A percentile compares a stretch with the other conserved stretches of the same genome.
These are phyloP conservation scores for Anoplius nigerrimus DNA, from an alignment of 2,888 invertebrate genomes.

Conservation along the genomic window DNA sequence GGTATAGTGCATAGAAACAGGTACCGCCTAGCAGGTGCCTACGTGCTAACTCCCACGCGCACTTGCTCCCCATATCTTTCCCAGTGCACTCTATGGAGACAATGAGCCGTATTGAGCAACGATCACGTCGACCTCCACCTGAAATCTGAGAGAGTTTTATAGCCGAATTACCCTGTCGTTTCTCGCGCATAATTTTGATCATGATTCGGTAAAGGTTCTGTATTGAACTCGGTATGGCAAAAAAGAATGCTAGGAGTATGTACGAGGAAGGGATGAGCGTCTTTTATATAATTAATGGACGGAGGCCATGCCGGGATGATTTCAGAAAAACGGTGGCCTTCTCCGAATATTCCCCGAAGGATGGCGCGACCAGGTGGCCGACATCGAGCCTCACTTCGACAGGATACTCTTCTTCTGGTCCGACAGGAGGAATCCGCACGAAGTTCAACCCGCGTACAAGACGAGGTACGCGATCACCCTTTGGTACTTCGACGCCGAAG, in stretches of 20 bases:
- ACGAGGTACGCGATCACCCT: conserved; percentile 94
- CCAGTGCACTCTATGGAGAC: too few species aligned
- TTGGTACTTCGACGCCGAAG: conserved; percentile 93
- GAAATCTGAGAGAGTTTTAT: conserved; percentile 17
- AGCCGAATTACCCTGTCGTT: too few species aligned
- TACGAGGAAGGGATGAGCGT: too few species aligned
- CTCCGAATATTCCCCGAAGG: conserved; percentile 95
- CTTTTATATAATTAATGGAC: not conserved
- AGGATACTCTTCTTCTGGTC: conserved; percentile 98
- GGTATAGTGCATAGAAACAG: too few species aligned
- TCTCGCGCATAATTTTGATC: too few species aligned
- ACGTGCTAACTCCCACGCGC: conserved; percentile 36
- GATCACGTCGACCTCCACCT: conserved; percentile 26
- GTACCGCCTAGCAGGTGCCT: conserved; percentile 17
- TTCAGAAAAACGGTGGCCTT: conserved; percentile 84
- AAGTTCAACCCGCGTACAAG: conserved; percentile 93
- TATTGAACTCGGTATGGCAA: too few species aligned
- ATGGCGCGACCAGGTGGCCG: conserved; percentile 87
- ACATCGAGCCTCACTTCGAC: conserved; percentile 95
- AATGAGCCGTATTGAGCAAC: conserved; percentile 24
- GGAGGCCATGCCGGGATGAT: conserved; percentile 12
- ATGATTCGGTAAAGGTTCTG: too few species aligned
- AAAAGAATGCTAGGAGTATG: too few species aligned
- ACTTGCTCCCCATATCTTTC: not conserved
- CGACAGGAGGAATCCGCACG: conserved; percentile 96